Base-by-base conservation (phyloP, 2,113 vertebrate genomes). In the Carassius gibelio region DNA sequence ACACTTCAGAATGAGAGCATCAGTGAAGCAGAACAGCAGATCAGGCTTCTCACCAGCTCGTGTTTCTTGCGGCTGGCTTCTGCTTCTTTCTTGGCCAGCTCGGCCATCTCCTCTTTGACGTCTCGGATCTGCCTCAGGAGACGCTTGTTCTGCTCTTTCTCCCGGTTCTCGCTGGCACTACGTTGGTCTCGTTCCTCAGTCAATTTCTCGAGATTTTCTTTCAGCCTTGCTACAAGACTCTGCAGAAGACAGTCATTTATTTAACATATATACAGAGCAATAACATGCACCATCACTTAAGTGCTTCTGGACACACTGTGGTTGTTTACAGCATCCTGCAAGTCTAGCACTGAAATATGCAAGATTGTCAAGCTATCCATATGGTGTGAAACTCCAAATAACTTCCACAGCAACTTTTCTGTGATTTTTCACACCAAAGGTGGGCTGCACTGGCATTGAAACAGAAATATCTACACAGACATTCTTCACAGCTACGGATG, bases 31-130 rank as follows among this genome's bases (percentile, higher is more conserved):
- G 61, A 64, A 45, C 23, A 48, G 10, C 3, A 30, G 26, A 36
- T 0, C 11, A 42, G 26, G 2, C 21, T 9, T 76, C 84, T 94
- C 91, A 99, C 98, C 96, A 99, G 93, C 84, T 99, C 98, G 0
- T 99, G 97, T 72, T 97, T 99, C 91, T 99, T 99, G 92, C 97
- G 97, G 89, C 96, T 98, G 42, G 98, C 97, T 90, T 99, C 98
- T 0, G 95, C 92, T 90, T 99, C 98, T 89, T 97, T 99, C 90
- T 98, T 98, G 91, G 95, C 94, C 79, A 99, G 93, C 89, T 99
- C 98, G 0, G 90, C 94, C 93, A 95, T 96, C 93, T 99, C 98
- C 91, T 99, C 98, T 90, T 98, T 98, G 90, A 96, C 87, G 78
- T 99, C 98, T 0, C 97, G 95, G 84, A 98, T 96, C 94, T 98